These are phyloP conservation scores for Lamellibrachia satsuma DNA, from an alignment of 2,888 invertebrate genomes.

Conservation along the genomic window DNA sequence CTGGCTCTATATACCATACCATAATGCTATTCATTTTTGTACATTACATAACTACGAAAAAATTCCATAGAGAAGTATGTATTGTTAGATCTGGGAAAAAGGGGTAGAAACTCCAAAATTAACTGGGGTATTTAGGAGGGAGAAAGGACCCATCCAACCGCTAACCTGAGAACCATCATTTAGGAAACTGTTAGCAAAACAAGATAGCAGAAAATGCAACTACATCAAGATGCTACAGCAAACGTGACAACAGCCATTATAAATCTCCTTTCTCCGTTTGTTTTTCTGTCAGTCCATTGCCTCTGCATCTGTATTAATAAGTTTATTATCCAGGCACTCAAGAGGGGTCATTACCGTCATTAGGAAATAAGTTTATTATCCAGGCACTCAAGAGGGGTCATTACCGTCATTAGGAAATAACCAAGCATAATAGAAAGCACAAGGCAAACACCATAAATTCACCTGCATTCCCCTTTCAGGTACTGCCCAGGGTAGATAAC, in stretches of 20 bases:
- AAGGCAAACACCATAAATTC: background rate
- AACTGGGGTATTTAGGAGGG: background rate
- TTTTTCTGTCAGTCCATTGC: background rate
- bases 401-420: background rate
- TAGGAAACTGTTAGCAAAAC: background rate
- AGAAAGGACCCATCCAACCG: background rate
- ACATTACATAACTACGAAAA: background rate
- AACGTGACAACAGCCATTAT: background rate
- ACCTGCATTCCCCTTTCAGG: background rate
- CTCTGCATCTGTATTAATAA: background rate
- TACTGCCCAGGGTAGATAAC: background rate
- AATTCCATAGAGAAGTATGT: background rate
- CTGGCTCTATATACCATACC: too few species aligned
- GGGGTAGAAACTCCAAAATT: background rate
- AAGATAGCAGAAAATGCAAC: background rate
- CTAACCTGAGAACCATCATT: background rate
- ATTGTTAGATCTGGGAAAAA: background rate
- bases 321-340: background rate
- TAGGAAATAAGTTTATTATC: slow-evolving; percentile 17
- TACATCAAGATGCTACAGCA: too few species aligned
- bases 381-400: background rate
- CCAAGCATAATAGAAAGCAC: background rate
- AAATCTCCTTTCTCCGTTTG: background rate
- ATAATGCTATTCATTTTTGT: background rate
- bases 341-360: too few species aligned